Conservation (phyloP, 1,140 invertebrate genomes). For the Odontomachus brunneus region DNA sequence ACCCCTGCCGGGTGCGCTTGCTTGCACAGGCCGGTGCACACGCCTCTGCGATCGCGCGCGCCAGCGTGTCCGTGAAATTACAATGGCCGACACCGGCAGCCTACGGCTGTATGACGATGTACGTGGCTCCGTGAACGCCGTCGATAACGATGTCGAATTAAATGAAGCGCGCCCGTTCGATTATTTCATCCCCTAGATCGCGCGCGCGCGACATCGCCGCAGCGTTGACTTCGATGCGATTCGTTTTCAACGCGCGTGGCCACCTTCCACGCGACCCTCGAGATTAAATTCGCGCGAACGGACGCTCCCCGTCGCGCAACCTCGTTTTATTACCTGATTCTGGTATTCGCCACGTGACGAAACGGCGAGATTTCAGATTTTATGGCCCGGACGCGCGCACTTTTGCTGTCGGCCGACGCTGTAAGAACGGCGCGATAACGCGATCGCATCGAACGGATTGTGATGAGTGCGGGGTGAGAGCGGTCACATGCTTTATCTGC, state of each 20-base stretch:
- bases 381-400: too few species aligned
- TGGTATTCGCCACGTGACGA: too few species aligned
- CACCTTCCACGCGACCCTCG: too few species aligned
- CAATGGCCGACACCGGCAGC: constrained; percentile 58
- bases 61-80: constrained; percentile 63
- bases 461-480: not conserved
- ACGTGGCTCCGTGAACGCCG: constrained; percentile 4
- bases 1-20: constrained; percentile 55
- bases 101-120: constrained; percentile 47
- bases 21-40: constrained; percentile 54
- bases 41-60: constrained; percentile 51
- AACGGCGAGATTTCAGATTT: too few species aligned
- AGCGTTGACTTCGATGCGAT: constrained; percentile 8
- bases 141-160: constrained; percentile 59
- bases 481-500: not conserved
- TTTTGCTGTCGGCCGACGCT: not conserved
- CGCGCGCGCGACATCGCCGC: not conserved
- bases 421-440: not conserved
- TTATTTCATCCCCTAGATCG: constrained; percentile 22
- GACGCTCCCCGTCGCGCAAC: constrained; percentile 8
- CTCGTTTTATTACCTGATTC: constrained; percentile 31
- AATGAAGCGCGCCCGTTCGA: constrained; percentile 38
- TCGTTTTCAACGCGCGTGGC: constrained; percentile 9
- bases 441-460: constrained; percentile 5
- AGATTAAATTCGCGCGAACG: constrained; percentile 35